Evolutionary conservation across 37 sponge, comb jelly and placozoan species (phyloP).

Genomic region (Ianthella basta): DNA sequence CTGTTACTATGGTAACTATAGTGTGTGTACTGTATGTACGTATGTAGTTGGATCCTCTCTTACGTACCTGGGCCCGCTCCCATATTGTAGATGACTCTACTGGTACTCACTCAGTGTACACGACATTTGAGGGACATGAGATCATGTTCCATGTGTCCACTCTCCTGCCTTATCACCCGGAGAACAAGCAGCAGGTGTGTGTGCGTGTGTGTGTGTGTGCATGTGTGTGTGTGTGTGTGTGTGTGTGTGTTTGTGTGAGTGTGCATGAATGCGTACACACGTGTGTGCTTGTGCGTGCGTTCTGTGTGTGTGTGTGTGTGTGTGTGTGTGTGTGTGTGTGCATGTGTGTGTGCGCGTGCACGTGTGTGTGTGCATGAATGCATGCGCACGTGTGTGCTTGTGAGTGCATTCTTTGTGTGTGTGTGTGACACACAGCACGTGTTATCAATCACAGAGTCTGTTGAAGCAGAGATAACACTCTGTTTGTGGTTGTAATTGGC

Average conservation of each 20-base stretch:
- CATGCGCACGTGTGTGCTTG: too few relatives aligned
- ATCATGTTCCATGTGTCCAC: conserved; percentile 94
- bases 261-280: conserved; percentile 8
- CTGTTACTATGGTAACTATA: not conserved
- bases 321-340: conserved; percentile 18
- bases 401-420: too few relatives aligned
- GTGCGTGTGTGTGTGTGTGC: not conserved
- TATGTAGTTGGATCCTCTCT: too few relatives aligned
- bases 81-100: conserved; percentile 62
- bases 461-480: too few relatives aligned
- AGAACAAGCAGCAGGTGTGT: conserved; percentile 78
- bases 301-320: conserved; percentile 15
- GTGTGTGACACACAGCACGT: too few relatives aligned
- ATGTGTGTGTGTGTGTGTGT: conserved; percentile 42
- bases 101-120: conserved; percentile 76
- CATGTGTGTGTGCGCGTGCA: too few relatives aligned
- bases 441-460: too few relatives aligned
- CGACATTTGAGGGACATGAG: conserved; percentile 84
- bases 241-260: conserved; percentile 41
- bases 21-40: too few relatives aligned
- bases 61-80: too few relatives aligned
- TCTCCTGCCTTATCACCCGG: conserved; percentile 66
- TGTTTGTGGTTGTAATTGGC: too few relatives aligned
- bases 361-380: too few relatives aligned
- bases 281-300: not conserved